These are phyloP conservation scores for Drosophila percnosoma DNA, from an alignment of 2,888 invertebrate species.

Conservation along the genomic window DNA sequence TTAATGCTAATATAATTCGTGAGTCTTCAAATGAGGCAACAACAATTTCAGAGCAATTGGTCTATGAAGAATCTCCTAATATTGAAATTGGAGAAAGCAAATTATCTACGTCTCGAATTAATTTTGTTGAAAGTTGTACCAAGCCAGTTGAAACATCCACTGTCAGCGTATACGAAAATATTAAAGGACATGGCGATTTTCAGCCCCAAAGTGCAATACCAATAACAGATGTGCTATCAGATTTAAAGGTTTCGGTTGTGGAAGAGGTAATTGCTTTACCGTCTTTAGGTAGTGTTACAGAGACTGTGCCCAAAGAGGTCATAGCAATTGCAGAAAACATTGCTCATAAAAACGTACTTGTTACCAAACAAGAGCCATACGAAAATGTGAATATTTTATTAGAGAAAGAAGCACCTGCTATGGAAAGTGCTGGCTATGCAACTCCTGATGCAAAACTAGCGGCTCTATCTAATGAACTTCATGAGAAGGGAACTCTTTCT, in stretches of 20 bases:
- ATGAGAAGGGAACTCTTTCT: conserved; percentile 52
- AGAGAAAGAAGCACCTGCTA: conserved; percentile 6
- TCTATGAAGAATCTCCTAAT: conserved; percentile 65
- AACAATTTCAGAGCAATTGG: conserved; percentile 56
- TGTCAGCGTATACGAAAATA: conserved; percentile 69
- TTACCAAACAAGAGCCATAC: conserved; percentile 61
- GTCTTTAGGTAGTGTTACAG: conserved; percentile 45
- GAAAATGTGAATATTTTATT: conserved; percentile 60
- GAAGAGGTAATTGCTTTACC: conserved; percentile 66
- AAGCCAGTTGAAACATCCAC: conserved; percentile 59
- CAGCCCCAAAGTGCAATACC: conserved; percentile 49
- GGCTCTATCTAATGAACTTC: conserved; percentile 53
- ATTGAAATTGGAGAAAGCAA: background rate
- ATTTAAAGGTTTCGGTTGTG: conserved; percentile 70
- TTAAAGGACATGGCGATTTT: conserved; percentile 64
- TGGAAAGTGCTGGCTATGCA: conserved; percentile 50
- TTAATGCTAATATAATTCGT: conserved; percentile 52
- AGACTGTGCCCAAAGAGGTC: conserved; percentile 13
- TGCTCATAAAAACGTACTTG: conserved; percentile 48
- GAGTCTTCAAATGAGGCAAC: conserved; percentile 59
- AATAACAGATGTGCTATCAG: conserved; percentile 37
- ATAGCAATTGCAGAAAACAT: conserved; percentile 35
- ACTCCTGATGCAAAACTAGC: conserved; percentile 27
- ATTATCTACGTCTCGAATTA: conserved; percentile 5
- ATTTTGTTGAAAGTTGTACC: conserved; percentile 30